phyloP scores from a whole-genome alignment of 2,888 invertebrate species.

The Clusia tigrina region DNA sequence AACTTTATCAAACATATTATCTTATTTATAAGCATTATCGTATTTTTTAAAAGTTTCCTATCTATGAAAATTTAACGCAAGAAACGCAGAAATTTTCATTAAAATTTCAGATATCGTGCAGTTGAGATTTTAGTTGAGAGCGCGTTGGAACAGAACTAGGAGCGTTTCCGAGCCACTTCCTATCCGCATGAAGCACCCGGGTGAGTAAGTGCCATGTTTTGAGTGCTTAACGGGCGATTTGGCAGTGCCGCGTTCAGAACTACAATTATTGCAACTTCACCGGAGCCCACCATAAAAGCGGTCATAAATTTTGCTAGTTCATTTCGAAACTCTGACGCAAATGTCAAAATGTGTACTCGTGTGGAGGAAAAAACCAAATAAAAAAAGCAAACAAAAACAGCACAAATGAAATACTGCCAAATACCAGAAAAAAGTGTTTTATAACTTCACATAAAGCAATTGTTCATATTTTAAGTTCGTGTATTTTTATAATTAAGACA shows the following conservation, averaged over 20 bases:
- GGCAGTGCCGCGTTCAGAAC: neutral
- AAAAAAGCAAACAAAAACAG: too few relatives aligned
- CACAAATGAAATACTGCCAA: too few relatives aligned
- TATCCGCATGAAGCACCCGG: too few relatives aligned
- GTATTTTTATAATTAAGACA: constrained; percentile 9
- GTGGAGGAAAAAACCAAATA: too few relatives aligned
- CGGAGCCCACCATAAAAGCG: neutral
- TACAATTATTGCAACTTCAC: neutral
- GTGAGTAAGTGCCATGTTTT: too few relatives aligned
- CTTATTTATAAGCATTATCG: constrained; percentile 62
- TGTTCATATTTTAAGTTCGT: neutral
- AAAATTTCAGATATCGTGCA: constrained; percentile 31
- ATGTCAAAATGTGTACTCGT: neutral
- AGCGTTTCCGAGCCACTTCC: constrained; percentile 5
- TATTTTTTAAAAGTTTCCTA: constrained; percentile 55
- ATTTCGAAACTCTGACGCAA: neutral
- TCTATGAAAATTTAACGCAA: constrained; percentile 53
- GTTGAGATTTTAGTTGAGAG: constrained; percentile 30
- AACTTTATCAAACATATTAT: constrained; percentile 64
- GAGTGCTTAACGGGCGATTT: neutral
- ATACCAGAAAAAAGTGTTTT: too few relatives aligned
- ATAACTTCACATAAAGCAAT: constrained; percentile 6
- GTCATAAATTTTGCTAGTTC: neutral
- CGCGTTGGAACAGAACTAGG: constrained; percentile 29
- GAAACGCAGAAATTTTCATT: constrained; percentile 34